Conservation (phyloP, 2,888 invertebrate species). For the Suillia variegata region DNA sequence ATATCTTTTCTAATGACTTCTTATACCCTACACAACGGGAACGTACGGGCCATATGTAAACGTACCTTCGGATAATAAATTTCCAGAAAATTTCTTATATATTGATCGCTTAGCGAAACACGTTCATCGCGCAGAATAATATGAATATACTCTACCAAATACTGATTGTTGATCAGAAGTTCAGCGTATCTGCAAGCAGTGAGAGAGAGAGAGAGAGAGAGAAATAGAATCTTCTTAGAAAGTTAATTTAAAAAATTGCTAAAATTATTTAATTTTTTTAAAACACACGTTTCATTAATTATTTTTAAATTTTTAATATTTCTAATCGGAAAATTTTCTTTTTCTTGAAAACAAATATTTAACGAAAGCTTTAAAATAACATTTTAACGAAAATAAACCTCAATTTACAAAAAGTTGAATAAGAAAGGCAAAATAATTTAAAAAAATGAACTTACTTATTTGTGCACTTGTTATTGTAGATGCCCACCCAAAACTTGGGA, state of each 20-base stretch:
- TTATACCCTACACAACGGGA: too few relatives aligned
- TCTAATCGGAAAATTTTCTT: too few relatives aligned
- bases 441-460: constrained; percentile 51
- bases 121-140: constrained; percentile 88
- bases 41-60: neutral
- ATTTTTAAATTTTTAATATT: too few relatives aligned
- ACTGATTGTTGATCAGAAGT: constrained; percentile 80
- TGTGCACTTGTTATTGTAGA: constrained; percentile 67
- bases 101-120: constrained; percentile 79
- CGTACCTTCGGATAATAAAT: constrained; percentile 81
- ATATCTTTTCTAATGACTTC: too few relatives aligned
- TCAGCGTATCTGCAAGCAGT: constrained; percentile 78
- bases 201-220: constrained; percentile 30
- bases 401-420: neutral
- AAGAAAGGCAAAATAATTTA: neutral
- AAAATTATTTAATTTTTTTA: too few relatives aligned
- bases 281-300: too few relatives aligned
- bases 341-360: too few relatives aligned
- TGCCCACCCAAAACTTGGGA: constrained; percentile 91
- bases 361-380: neutral
- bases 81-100: constrained; percentile 85
- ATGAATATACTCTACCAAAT: constrained; percentile 88
- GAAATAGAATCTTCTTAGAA: neutral
- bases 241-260: too few relatives aligned
- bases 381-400: neutral